Evolutionary conservation across 2,113 vertebrate genomes (phyloP), one percentile per base, ranked within the genome.

Genomic region (Tachycineta bicolor): DNA sequence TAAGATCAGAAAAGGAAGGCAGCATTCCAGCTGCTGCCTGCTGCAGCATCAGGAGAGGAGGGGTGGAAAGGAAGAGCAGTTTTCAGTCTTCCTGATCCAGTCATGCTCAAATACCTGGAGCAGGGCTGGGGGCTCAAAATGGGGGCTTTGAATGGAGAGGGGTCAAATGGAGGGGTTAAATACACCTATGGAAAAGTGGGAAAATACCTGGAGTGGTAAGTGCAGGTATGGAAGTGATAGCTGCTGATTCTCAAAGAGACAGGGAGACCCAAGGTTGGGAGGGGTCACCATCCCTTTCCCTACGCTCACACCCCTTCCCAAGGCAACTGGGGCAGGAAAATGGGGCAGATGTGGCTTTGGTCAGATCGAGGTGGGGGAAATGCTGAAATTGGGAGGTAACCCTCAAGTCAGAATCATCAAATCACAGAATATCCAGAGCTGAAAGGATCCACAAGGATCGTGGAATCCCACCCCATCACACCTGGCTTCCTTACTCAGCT

Each of bases 41-140:
- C 23, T 75, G 53, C 74, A 69, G 69, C 3, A 0, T 60, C 60
- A 71, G 56, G 5, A 78, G 58, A 26, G 25, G 58, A 81, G 7
- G 43, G 44, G 16, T 55, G 47, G 56, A 56, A 92, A 78, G 1
- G 10, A 83, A 1, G 23, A 41, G 50, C 20, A 0, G 0, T 25
- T 71, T 83, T 71, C 80, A 33, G 14, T 15, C 49, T 87, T 83
- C 43, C 41, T 47, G 34, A 7, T 10, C 0, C 2, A 52, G 29
- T 0, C 0, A 25, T 65, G 43, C n/a, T 43, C 29, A 64, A 68
- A 78, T 0, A 4, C 13, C 56, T 34, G 28, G 1, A 4, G 47
- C 22, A 63, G 47, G 56, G n/a, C 11, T 17, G 31, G 26, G 75
- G 13, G 58, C 50, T 91, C 23, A 12, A 2, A 44, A 5, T 37